phyloP scores from a whole-genome alignment of 2,888 invertebrate genomes.

The Epirrhoe tristata region DNA sequence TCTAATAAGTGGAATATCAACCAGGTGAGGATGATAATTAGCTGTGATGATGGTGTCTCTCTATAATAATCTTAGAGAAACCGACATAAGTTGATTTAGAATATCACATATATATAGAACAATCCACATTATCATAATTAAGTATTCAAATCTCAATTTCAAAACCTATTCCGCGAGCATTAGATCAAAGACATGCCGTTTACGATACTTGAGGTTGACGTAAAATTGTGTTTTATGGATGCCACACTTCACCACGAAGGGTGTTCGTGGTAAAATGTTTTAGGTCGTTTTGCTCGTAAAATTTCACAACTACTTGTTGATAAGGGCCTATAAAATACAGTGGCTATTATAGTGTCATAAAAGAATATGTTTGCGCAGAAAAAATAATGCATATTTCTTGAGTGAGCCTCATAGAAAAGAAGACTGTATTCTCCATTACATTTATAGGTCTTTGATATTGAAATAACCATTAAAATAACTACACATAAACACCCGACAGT shows the following conservation, averaged over 20 bases:
- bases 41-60: too few relatives aligned
- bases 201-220: constrained; percentile 61
- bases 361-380: constrained; percentile 5
- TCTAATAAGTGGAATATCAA: too few relatives aligned
- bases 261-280: constrained; percentile 37
- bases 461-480: background rate
- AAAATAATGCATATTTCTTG: background rate
- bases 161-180: constrained; percentile 26
- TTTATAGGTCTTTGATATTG: background rate
- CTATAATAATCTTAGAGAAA: too few relatives aligned
- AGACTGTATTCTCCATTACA: too few relatives aligned
- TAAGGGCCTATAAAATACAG: constrained; percentile 46
- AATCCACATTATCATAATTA: background rate
- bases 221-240: constrained; percentile 68
- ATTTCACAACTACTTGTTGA: constrained; percentile 60
- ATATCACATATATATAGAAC: too few relatives aligned
- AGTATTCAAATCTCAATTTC: constrained; percentile 4
- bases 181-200: constrained; percentile 44
- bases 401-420: too few relatives aligned
- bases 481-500: too few relatives aligned
- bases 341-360: constrained; percentile 13
- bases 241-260: constrained; percentile 56
- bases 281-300: constrained; percentile 57
- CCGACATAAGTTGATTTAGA: too few relatives aligned
- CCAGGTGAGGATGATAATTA: too few relatives aligned